These are phyloP conservation scores for Micrasema minimum DNA, from an alignment of 1,140 invertebrate species.

Conservation along the genomic window DNA sequence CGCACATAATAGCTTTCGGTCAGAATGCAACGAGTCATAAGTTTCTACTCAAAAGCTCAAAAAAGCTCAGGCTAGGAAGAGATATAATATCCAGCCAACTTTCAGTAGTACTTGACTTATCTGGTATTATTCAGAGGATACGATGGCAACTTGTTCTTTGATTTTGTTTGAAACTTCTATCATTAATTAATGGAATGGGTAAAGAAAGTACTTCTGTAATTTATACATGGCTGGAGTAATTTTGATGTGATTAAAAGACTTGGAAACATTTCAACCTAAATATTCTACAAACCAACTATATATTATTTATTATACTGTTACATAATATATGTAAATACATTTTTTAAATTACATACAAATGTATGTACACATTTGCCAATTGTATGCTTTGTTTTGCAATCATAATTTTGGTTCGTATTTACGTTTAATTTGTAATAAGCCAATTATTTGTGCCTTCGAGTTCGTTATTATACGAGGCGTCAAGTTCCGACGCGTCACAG, in stretches of 20 bases:
- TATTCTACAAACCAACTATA: no score
- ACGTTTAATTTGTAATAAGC: no score
- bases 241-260: background rate
- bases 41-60: conserved; percentile 15
- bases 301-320: no score
- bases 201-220: conserved; percentile 1
- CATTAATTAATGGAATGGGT: conserved; percentile 17
- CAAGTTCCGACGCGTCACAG: no score
- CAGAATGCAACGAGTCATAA: conserved; percentile 47
- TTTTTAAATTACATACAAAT: no score
- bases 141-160: conserved; percentile 23
- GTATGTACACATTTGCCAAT: no score
- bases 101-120: conserved; percentile 9
- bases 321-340: no score
- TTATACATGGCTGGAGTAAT: conserved; percentile 7
- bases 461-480: no score
- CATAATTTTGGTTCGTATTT: no score
- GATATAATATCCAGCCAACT: conserved; percentile 48
- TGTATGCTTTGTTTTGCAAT: no score
- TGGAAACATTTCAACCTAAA: no score
- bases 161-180: conserved; percentile 21
- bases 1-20: conserved; percentile 46
- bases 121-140: conserved; percentile 26
- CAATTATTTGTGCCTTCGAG: no score
- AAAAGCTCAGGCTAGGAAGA: conserved; percentile 40